Percentiles rank a stretch among this genome's conserved stretches.
Conservation (phyloP, 2,888 invertebrate genomes). For the Parasteatoda lunata region DNA sequence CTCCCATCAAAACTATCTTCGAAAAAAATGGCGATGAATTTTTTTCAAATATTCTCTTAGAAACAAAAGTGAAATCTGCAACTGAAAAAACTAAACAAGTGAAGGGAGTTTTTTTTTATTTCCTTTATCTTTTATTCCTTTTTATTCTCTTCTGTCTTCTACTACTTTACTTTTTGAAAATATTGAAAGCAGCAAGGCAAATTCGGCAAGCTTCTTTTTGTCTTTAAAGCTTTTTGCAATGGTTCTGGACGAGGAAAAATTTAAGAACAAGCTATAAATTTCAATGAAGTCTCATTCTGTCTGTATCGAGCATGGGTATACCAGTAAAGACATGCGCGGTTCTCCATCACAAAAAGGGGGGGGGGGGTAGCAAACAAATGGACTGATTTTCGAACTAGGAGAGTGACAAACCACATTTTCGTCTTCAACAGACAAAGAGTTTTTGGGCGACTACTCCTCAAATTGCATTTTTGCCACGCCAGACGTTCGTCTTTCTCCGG, state of each 20-base stretch:
- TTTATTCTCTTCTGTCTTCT: too few species aligned
- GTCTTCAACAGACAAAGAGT: conserved; percentile 55
- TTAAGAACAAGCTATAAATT: conserved; percentile 64
- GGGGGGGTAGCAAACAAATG: conserved; percentile 25
- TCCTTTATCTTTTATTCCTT: too few species aligned
- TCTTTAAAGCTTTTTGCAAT: conserved; percentile 48
- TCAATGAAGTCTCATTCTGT: conserved; percentile 57
- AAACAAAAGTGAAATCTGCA: too few species aligned
- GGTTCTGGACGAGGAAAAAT: conserved; percentile 15
- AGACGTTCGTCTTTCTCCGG: conserved; percentile 51
- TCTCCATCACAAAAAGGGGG: conserved; percentile 8
- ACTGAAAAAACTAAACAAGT: too few species aligned
- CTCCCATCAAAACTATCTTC: background rate
- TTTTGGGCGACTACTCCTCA: conserved; percentile 44
- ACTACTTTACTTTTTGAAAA: too few species aligned
- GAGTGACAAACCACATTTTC: conserved; percentile 64
- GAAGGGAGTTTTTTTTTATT: too few species aligned
- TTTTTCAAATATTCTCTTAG: too few species aligned
- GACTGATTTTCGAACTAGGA: conserved; percentile 15
- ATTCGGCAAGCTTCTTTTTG: conserved; percentile 1
- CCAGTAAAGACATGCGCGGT: conserved; percentile 17
- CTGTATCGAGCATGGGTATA: background rate
- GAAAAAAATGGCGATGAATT: too few species aligned
- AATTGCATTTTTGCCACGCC: conserved; percentile 54
- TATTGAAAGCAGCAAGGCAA: background rate